Evolutionary conservation across 2,888 invertebrate genomes (phyloP).

Genomic region (Phaonia tiefii): DNA sequence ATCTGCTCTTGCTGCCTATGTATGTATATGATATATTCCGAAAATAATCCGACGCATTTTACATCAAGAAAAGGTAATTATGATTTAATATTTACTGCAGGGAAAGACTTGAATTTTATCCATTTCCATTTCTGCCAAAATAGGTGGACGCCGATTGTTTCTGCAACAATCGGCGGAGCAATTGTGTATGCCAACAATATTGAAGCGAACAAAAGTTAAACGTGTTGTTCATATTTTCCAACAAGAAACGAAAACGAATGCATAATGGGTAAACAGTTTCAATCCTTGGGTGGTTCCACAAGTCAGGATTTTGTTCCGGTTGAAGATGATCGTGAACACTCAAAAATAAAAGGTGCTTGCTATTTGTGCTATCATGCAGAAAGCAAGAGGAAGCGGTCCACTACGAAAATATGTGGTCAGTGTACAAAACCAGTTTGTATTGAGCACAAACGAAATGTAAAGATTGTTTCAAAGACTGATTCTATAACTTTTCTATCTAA

Average conservation of each 20-base stretch:
- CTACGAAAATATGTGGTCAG: constrained; percentile 23
- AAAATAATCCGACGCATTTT: constrained; percentile 23
- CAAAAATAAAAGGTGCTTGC: too few relatives aligned
- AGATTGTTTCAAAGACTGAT: too few relatives aligned
- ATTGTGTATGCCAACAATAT: too few relatives aligned
- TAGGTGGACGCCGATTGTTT: too few relatives aligned
- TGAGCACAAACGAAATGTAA: too few relatives aligned
- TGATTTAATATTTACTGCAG: constrained; percentile 24
- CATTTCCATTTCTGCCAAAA: too few relatives aligned
- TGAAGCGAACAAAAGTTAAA: too few relatives aligned
- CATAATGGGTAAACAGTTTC: neutral
- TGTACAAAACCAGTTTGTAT: constrained; percentile 36
- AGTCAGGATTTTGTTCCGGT: too few relatives aligned
- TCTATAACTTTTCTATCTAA: too few relatives aligned
- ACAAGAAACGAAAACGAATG: too few relatives aligned
- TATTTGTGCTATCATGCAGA: constrained; percentile 35
- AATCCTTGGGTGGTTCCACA: neutral
- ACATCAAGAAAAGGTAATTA: constrained; percentile 27
- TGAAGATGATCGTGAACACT: constrained; percentile 45
- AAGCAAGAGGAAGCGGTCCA: constrained; percentile 34
- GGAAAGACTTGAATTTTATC: too few relatives aligned
- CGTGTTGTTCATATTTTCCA: constrained; percentile 8
- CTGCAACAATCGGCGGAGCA: constrained; percentile 27
- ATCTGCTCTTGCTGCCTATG: too few relatives aligned
- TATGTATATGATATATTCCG: constrained; percentile 36